A percentile compares a stretch with the other conserved stretches of the same genome.
Conservation (phyloP, 1,140 invertebrate species). For the Callitettix versicolor region DNA sequence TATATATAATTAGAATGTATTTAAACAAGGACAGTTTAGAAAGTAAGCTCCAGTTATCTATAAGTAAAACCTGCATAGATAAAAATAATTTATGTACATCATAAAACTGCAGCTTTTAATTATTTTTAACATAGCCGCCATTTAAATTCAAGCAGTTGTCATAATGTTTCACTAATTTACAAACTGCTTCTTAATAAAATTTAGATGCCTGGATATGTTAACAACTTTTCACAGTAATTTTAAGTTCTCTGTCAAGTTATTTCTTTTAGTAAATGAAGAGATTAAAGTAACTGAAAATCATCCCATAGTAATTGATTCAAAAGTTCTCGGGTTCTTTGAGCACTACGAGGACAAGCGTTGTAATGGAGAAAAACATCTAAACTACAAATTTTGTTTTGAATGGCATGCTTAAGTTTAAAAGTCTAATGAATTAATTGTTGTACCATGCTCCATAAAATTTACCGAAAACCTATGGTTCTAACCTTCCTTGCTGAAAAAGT, state of each 20-base stretch:
- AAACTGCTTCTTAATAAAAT: too few species aligned
- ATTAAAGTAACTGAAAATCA: constrained; percentile 7
- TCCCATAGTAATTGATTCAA: constrained; percentile 16
- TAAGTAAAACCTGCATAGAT: too few species aligned
- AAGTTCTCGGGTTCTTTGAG: constrained; percentile 15
- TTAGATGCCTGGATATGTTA: too few species aligned
- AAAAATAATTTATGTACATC: too few species aligned
- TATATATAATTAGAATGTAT: too few species aligned
- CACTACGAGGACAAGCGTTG: constrained; percentile 26
- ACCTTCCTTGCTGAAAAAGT: constrained; percentile 13
- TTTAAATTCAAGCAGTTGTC: too few species aligned
- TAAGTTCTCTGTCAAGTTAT: constrained; percentile 1
- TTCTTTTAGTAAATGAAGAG: constrained; percentile 4
- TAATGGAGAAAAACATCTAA: constrained; percentile 23
- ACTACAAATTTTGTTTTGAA: constrained; percentile 19
- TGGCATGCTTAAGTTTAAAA: constrained; percentile 17
- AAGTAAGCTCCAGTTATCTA: too few species aligned
- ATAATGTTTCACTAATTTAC: too few species aligned
- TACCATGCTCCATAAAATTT: constrained; percentile 16
- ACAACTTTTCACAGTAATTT: constrained; percentile 13
- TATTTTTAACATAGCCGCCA: too few species aligned
- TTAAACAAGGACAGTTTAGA: too few species aligned
- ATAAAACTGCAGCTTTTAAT: too few species aligned
- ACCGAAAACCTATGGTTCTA: constrained; percentile 13
- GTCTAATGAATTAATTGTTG: constrained; percentile 11